These are phyloP conservation scores for Oophaga pumilio DNA, from an alignment of 2,113 vertebrate genomes.

Conservation along the genomic window DNA sequence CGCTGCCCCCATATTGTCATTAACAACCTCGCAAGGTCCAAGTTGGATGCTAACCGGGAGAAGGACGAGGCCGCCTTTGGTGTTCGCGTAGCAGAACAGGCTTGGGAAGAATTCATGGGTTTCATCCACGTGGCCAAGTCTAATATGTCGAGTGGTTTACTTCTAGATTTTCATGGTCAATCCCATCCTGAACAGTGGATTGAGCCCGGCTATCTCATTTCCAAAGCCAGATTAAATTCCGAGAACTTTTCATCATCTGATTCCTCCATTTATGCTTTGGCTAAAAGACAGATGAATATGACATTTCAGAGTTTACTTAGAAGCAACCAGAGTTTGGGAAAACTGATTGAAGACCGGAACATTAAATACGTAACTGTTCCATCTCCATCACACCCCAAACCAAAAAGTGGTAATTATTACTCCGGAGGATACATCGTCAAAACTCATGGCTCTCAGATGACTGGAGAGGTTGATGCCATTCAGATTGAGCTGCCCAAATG, in stretches of 20 bases:
- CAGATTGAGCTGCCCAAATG: constrained; percentile 66
- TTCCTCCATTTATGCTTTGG: constrained; percentile 62
- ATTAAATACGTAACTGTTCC: constrained; percentile 62
- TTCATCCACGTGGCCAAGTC: constrained; percentile 64
- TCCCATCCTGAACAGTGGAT: constrained; percentile 65
- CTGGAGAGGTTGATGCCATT: constrained; percentile 63
- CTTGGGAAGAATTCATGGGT: constrained; percentile 66
- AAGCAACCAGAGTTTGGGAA: constrained; percentile 63
- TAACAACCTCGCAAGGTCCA: constrained; percentile 66
- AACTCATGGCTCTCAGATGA: constrained; percentile 61
- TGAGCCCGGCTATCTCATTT: constrained; percentile 66
- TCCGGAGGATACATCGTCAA: constrained; percentile 64
- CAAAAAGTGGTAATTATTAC: constrained; percentile 65
- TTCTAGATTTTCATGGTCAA: constrained; percentile 67
- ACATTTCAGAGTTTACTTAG: constrained; percentile 59
- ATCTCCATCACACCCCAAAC: constrained; percentile 66
- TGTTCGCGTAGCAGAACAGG: constrained; percentile 62
- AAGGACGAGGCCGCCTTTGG: constrained; percentile 64
- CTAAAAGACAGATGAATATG: constrained; percentile 57
- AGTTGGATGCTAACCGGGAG: constrained; percentile 67
- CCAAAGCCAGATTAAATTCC: constrained; percentile 62
- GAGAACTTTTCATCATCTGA: background rate
- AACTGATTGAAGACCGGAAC: constrained; percentile 62
- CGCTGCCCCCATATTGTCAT: constrained; percentile 64
- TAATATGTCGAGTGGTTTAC: constrained; percentile 57